A percentile compares a stretch with the other conserved stretches of the same genome.
Conservation (phyloP, 1,140 invertebrate genomes). For the Procambarus virginalis region DNA sequence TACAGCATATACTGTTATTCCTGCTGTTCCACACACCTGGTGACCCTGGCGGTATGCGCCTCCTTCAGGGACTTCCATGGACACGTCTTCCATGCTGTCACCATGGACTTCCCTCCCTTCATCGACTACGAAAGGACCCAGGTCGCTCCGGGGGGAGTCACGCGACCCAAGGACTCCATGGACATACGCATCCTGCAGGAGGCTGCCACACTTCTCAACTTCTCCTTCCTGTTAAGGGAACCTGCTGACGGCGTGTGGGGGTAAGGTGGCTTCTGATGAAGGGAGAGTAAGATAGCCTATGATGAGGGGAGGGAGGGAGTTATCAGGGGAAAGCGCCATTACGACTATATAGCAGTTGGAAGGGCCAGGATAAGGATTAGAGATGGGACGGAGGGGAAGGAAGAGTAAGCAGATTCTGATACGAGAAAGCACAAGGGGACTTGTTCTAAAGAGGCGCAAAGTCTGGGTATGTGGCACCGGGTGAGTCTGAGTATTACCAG, state of each 20-base stretch:
- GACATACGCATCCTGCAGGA: constrained; percentile 52
- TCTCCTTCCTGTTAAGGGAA: constrained; percentile 43
- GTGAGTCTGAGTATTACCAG: too few relatives aligned
- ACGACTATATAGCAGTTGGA: too few relatives aligned
- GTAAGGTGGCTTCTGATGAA: neutral
- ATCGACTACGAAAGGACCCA: constrained; percentile 34
- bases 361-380: too few relatives aligned
- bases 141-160: constrained; percentile 11
- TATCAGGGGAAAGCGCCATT: too few relatives aligned
- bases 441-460: too few relatives aligned
- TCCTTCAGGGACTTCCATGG: constrained; percentile 35
- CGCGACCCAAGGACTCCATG: constrained; percentile 52
- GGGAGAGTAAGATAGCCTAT: too few relatives aligned
- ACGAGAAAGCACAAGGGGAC: too few relatives aligned
- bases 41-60: neutral
- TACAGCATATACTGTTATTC: too few relatives aligned
- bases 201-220: constrained; percentile 43
- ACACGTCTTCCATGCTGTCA: constrained; percentile 34
- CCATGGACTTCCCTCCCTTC: constrained; percentile 56
- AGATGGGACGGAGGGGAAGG: too few relatives aligned
- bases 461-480: too few relatives aligned
- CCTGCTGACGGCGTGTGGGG: constrained; percentile 48
- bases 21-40: neutral
- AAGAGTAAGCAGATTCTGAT: too few relatives aligned
- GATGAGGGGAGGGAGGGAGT: too few relatives aligned